A percentile compares a stretch with the other conserved stretches of the same genome.
These are phyloP conservation scores for Eupsittula cactorum DNA, from an alignment of 2,113 vertebrate genomes.

Conservation along the genomic window DNA sequence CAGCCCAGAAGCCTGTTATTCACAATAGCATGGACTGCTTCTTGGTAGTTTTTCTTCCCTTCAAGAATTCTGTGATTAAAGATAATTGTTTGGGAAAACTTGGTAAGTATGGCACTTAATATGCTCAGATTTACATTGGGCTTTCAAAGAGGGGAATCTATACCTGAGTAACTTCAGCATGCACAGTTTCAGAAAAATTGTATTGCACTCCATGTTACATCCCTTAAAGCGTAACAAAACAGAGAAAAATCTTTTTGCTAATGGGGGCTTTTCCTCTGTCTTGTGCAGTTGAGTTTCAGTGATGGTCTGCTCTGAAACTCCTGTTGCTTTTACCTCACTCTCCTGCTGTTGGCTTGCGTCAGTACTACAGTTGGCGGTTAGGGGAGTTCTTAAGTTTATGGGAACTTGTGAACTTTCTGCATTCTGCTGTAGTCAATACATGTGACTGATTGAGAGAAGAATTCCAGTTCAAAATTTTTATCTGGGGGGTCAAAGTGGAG, in stretches of 20 bases:
- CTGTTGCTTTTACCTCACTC: neutral
- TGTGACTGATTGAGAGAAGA: neutral
- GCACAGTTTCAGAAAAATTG: neutral
- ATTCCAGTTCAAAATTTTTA: neutral
- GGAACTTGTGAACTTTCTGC: neutral
- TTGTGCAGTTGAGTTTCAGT: neutral
- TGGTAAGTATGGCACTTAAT: neutral
- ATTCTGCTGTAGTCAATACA: neutral
- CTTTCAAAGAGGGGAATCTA: neutral
- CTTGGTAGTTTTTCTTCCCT: neutral
- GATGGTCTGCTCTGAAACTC: neutral
- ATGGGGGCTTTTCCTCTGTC: neutral
- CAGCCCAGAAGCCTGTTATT: neutral
- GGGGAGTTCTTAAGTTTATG: neutral
- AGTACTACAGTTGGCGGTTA: neutral
- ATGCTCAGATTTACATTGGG: neutral
- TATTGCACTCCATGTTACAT: neutral
- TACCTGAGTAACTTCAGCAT: neutral
- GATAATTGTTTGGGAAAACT: neutral
- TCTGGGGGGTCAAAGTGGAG: neutral
- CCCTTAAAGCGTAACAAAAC: neutral
- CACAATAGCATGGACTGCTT: neutral
- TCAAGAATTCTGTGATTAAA: neutral
- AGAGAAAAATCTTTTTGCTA: neutral
- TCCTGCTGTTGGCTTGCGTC: neutral